Conservation (phyloP, 2,888 invertebrate species). For the Idaea biselata region DNA sequence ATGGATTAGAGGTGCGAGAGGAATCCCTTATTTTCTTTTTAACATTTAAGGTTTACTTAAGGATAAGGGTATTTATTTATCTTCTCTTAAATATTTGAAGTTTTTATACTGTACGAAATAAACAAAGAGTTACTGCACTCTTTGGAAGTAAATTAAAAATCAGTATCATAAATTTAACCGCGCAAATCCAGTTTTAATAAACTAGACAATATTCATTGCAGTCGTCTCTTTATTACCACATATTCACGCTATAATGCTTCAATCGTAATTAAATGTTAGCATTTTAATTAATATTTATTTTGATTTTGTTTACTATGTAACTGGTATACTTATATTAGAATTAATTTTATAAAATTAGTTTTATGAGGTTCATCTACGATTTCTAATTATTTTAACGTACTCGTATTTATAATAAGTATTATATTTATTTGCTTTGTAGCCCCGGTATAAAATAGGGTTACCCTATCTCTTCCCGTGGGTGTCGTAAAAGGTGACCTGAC, state of each 20-base stretch:
- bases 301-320: neutral
- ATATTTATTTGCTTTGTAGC: too few species aligned
- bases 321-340: neutral
- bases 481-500: too few species aligned
- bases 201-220: conserved; percentile 42
- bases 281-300: neutral
- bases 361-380: neutral
- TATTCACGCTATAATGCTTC: neutral
- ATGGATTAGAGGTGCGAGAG: conserved; percentile 14
- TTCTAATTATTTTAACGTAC: too few species aligned
- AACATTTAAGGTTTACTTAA: neutral
- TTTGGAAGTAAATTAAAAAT: neutral
- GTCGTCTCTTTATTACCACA: conserved; percentile 46
- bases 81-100: neutral
- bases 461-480: too few species aligned
- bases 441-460: too few species aligned
- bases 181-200: conserved; percentile 1
- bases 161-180: neutral
- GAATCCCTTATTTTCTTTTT: conserved; percentile 18
- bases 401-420: too few species aligned
- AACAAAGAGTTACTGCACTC: neutral
- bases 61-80: neutral
- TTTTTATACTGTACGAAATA: neutral
- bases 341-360: neutral
- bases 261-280: neutral